These are phyloP conservation scores for Acrobasis consociella DNA, from an alignment of 2,888 invertebrate species.

Conservation along the genomic window DNA sequence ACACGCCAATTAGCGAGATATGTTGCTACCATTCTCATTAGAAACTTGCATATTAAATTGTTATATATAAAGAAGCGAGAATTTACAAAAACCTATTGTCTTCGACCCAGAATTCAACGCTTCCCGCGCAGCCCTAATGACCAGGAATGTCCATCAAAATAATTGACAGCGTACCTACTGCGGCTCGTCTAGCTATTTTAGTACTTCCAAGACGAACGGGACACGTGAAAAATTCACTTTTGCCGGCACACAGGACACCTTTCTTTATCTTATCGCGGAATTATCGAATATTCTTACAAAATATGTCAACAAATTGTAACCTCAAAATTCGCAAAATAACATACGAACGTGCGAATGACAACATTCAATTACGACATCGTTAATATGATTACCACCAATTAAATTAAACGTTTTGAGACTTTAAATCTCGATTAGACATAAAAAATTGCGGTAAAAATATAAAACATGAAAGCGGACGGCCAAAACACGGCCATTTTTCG, in stretches of 20 bases:
- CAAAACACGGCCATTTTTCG: constrained; percentile 80
- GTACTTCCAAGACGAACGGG: constrained; percentile 33
- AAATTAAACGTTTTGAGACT: constrained; percentile 35
- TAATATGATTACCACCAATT: constrained; percentile 5
- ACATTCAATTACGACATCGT: constrained; percentile 40
- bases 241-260: constrained; percentile 1
- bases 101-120: constrained; percentile 43
- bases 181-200: constrained; percentile 48
- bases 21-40: constrained; percentile 1
- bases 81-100: constrained; percentile 14
- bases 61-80: constrained; percentile 12
- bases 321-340: constrained; percentile 74
- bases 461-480: constrained; percentile 66
- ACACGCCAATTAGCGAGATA: constrained; percentile 4
- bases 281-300: constrained; percentile 45
- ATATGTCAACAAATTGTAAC: constrained; percentile 74
- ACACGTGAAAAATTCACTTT: constrained; percentile 21
- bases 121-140: constrained; percentile 60
- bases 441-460: constrained; percentile 45
- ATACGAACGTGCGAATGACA: constrained; percentile 67
- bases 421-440: constrained; percentile 35
- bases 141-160: constrained; percentile 77
- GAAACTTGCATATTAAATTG: constrained; percentile 16
- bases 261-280: constrained; percentile 19
- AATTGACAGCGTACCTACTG: constrained; percentile 73